These are phyloP conservation scores for Willowsia nigromaculata DNA, from an alignment of 2,888 invertebrate genomes.

Conservation along the genomic window DNA sequence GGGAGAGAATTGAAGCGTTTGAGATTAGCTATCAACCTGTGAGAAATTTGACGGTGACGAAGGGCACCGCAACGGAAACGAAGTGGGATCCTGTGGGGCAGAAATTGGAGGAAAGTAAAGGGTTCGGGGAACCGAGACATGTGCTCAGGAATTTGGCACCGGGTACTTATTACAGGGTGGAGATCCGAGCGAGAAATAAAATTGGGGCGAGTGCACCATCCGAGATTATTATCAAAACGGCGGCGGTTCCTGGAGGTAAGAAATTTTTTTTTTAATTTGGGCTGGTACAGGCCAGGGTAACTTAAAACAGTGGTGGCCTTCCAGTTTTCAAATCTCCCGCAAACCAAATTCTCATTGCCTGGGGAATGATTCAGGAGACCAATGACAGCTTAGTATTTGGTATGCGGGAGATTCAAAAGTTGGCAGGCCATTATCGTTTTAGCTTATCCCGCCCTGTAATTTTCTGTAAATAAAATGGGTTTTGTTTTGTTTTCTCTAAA, in stretches of 20 bases:
- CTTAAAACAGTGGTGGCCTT: not conserved
- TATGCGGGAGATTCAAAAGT: no score
- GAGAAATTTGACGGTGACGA: slow-evolving; percentile 74
- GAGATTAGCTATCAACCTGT: slow-evolving; percentile 89
- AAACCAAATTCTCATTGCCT: no score
- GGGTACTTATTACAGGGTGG: slow-evolving; percentile 91
- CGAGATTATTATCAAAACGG: slow-evolving; percentile 90
- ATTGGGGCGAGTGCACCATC: slow-evolving; percentile 91
- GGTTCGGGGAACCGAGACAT: slow-evolving; percentile 76
- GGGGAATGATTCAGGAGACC: no score
- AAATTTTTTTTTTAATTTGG: slow-evolving; percentile 23
- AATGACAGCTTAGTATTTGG: no score
- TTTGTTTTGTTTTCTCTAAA: not conserved
- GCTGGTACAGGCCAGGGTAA: not conserved
- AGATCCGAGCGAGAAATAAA: slow-evolving; percentile 91
- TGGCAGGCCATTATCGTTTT: no score
- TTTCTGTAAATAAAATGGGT: no score
- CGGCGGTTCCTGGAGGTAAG: slow-evolving; percentile 86
- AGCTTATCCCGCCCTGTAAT: no score
- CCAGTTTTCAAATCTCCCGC: no score
- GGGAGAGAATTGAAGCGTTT: slow-evolving; percentile 92
- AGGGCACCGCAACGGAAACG: slow-evolving; percentile 47
- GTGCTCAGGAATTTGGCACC: slow-evolving; percentile 86
- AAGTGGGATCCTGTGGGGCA: slow-evolving; percentile 78
- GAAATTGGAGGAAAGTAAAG: slow-evolving; percentile 59